Percentiles rank a stretch among this genome's conserved stretches.
phyloP scores from a whole-genome alignment of 35 echinoderm and acorn worm genomes.

The Lytechinus variegatus region DNA sequence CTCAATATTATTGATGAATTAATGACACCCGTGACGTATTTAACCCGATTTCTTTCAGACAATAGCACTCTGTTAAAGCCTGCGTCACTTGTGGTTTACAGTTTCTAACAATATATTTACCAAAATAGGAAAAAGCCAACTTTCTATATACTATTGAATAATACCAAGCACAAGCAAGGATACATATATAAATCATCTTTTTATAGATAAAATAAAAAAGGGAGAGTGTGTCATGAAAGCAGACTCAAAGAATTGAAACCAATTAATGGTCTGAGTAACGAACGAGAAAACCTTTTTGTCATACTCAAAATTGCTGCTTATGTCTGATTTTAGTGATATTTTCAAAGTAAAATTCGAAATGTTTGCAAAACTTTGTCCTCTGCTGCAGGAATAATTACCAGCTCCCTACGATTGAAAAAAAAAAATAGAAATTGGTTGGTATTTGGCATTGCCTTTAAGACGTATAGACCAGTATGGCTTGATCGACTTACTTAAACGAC shows the following conservation, averaged over 20 bases:
- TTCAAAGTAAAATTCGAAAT: not conserved
- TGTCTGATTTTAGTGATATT: not conserved
- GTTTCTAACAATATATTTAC: not conserved
- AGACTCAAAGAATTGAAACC: not conserved
- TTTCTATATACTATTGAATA: not conserved
- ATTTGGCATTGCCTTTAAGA: not conserved
- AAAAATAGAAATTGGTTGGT: not conserved
- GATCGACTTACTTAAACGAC: not conserved
- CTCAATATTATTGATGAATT: not conserved
- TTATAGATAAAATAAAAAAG: not conserved
- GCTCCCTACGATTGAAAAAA: no score
- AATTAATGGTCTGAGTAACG: not conserved
- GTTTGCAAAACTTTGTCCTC: not conserved
- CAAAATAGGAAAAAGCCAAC: not conserved
- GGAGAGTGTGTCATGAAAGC: not conserved
- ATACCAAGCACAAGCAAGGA: no score
- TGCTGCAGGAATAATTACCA: no score
- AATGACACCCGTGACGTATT: slow-evolving; percentile 9
- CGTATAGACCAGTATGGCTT: not conserved
- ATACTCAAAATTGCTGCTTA: not conserved
- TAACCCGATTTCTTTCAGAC: not conserved
- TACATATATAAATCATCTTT: no score
- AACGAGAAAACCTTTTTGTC: not conserved
- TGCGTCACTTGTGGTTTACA: not conserved
- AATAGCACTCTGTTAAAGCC: not conserved